Evolutionary conservation across 1,140 invertebrate genomes (phyloP), one percentile per base, ranked within the genome.

Genomic region (Acromyrmex echinatior): DNA sequence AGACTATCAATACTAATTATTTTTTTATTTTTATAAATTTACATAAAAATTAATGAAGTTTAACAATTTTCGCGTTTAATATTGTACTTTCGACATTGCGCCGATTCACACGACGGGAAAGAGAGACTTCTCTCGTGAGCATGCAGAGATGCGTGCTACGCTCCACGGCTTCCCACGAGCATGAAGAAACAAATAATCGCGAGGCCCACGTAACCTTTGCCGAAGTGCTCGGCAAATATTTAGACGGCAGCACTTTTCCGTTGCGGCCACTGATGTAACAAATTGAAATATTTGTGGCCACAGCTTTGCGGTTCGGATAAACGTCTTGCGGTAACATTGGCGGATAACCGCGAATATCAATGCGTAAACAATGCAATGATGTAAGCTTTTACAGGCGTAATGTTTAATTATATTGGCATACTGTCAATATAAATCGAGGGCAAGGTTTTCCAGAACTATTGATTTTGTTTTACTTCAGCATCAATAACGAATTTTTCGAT

Each of bases 121-220:
- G 35, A 79, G 35, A 79, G 9, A 49, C 7, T 35, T 35, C 18
- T 63, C 49, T n/a, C 51, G 9, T 9, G 49, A 45, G 49, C 51
- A 53, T 5, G 60, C 60, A 45, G 39, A 79, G 39, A 79, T 79
- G 60, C 60, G 56, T 18, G 56, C 25, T 65, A 25, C 25, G 60
- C n/a, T 65, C 62, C 63, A 21, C n/a, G 65, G 79, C 79, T 81
- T 81, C 79, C 79, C 79, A 81, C 66, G 79, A 71, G 53, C 79
- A 31, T 71, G 79, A 58, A 81, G 79, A 81, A 81, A 81, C 79
- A 81, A 81, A 81, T 81, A 81, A 68, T 81, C 79, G 53, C 77
- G 65, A 71, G 66, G 35, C 53, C 49, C 63, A n/a, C 58, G 78
- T 56, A 81, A 81, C 65, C 65, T 58, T 81, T 70, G 35, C 35